A percentile compares a stretch with the other conserved stretches of the same genome.
Evolutionary conservation across 2,113 vertebrate species (phyloP).

Genomic region (Mixornis gularis): DNA sequence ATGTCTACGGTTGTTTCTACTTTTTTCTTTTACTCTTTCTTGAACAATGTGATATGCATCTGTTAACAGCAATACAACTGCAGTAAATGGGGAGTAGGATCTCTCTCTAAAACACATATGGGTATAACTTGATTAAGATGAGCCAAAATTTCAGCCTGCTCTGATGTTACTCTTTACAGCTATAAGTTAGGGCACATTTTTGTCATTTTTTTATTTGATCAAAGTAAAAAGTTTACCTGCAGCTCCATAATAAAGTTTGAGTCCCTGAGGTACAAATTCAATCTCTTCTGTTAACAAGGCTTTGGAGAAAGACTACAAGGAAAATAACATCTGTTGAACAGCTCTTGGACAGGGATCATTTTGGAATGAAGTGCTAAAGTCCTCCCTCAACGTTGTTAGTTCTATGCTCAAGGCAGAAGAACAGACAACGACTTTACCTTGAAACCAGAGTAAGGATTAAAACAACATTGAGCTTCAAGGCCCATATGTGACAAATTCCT

Average conservation of each 20-base stretch:
- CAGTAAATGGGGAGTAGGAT: neutral
- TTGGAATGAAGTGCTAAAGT: neutral
- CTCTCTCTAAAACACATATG: neutral
- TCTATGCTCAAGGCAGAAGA: slow-evolving; percentile 4
- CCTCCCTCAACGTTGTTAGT: neutral
- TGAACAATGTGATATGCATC: neutral
- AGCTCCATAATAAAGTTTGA: neutral
- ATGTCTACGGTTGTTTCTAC: neutral
- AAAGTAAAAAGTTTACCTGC: slow-evolving; percentile 5
- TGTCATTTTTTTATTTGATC: neutral
- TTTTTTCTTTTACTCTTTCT: neutral
- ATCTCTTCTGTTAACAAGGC: slow-evolving; percentile 29
- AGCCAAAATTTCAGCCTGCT: neutral
- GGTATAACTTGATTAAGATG: neutral
- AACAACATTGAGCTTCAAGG: neutral
- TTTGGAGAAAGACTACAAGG: slow-evolving; percentile 24
- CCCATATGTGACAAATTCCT: neutral
- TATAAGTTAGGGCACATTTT: neutral
- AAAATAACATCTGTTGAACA: slow-evolving; percentile 38
- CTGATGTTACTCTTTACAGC: neutral
- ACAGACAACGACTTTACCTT: neutral
- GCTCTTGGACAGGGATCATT: neutral
- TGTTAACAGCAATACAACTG: neutral
- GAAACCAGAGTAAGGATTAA: neutral
- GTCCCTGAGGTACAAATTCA: slow-evolving; percentile 25